These are phyloP conservation scores for Pseudorhiza aurosa DNA, from an alignment of 30 jellyfish, hydroid and myxozoan genomes.

Conservation along the genomic window DNA sequence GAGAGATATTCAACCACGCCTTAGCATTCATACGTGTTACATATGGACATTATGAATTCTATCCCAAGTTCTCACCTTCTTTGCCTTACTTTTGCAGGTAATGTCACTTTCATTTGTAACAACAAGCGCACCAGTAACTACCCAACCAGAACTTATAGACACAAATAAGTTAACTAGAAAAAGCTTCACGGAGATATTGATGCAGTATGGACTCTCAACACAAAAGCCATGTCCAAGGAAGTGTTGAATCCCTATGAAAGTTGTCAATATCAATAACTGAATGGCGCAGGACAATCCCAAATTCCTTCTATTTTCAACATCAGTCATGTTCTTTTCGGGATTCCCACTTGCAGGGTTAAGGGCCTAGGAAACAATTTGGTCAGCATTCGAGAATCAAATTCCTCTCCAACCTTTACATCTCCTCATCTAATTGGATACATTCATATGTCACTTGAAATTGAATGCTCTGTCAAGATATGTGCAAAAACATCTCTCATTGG, in stretches of 20 bases:
- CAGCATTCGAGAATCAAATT: too few relatives aligned
- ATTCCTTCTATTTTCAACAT: neutral
- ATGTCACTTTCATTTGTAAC: neutral
- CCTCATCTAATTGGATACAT: too few relatives aligned
- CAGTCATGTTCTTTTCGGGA: neutral
- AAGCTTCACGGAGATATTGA: conserved; percentile 4
- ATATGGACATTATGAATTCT: too few relatives aligned
- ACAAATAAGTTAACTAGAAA: neutral
- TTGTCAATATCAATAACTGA: neutral
- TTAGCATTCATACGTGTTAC: too few relatives aligned
- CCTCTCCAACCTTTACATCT: too few relatives aligned
- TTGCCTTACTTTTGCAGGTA: neutral
- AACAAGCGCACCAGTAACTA: conserved; percentile 18
- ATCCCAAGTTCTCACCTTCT: conserved; percentile 29
- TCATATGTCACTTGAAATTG: too few relatives aligned
- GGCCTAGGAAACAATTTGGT: too few relatives aligned
- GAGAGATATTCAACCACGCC: too few relatives aligned
- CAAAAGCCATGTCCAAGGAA: conserved; percentile 23
- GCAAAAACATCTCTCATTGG: too few relatives aligned
- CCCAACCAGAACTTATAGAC: conserved; percentile 32
- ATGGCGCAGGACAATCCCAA: conserved; percentile 15
- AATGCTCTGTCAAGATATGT: too few relatives aligned
- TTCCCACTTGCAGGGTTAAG: too few relatives aligned
- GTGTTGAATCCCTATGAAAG: neutral
- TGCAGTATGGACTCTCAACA: conserved; percentile 2